Base-by-base conservation (phyloP, 1,140 invertebrate genomes). In the Drosophila bifasciata region DNA sequence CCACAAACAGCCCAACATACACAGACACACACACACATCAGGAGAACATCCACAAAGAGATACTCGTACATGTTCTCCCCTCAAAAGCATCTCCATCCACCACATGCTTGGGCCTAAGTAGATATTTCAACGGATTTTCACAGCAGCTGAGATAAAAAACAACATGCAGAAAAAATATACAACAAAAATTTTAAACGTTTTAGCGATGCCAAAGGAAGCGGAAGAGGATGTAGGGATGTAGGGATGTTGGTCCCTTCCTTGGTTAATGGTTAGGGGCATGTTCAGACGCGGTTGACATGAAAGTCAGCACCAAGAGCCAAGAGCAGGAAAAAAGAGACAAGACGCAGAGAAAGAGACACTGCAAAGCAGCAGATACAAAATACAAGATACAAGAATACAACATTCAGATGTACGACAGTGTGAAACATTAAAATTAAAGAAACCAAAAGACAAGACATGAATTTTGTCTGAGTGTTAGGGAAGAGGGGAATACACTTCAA, bases 111-210 rank as follows among this genome's bases (percentile, higher is more conserved):
- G 69, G 79, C 74, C 55, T 83, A 81, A 83, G 79, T 81, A 73
- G 73, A 81, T 77, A 78, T 81, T 81, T 81, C 73, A 81, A 60
- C 61, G 79, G 74, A 81, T 73, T 81, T 76, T 76, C 62, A 68
- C 63, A 73, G 73, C 57, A 62, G 66, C 49, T 40, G 64, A 64
- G 77, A 69, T 69, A 73, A 83, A 77, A 77, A 63, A 43, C 13
- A 52, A 51, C 21, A 49, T 39, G 21, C 45, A 9, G 46, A 40
- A 62, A 55, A 51, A 49, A 56, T 28, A 57, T 58, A 61, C 59
- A 57, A 49, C 43, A 60, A 55, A 72, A 73, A 81, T 81, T 77
- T 81, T 77, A 83, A 77, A 64, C 79, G 69, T 68, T 77, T 83
- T 45, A 28, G 68, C 48, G 32, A 28, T 36, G 36, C 19, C 39